Conservation (phyloP, 2,888 invertebrate genomes). For the Pachymerium ferrugineum region DNA sequence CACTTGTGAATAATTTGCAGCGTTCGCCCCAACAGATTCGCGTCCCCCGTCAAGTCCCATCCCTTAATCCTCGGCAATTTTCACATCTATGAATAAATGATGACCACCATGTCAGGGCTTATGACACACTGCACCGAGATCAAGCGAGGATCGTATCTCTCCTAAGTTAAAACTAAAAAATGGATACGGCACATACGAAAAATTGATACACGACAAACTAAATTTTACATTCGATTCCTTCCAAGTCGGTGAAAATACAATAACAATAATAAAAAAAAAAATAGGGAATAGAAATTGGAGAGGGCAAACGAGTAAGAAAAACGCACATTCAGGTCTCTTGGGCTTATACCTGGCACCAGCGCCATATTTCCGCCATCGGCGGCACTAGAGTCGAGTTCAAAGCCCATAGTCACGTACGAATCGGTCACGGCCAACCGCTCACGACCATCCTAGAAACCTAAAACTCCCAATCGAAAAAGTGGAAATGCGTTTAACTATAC, state of each 20-base stretch:
- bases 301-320: conserved; percentile 4
- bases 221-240: background rate
- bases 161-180: background rate
- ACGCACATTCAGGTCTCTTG: conserved; percentile 2
- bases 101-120: background rate
- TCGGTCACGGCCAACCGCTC: background rate
- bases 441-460: background rate
- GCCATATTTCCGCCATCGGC: conserved; percentile 8
- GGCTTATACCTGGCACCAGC: background rate
- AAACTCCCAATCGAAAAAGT: background rate
- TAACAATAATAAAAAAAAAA: too few species aligned
- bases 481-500: too few species aligned
- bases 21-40: background rate
- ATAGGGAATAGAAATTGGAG: background rate
- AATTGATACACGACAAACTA: background rate
- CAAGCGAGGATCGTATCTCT: background rate
- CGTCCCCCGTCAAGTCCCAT: too few species aligned
- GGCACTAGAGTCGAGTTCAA: conserved; percentile 9
- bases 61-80: background rate
- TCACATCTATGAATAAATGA: background rate
- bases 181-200: background rate
- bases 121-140: background rate
- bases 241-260: too few species aligned
- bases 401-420: conserved; percentile 15
- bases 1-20: background rate